Evolutionary conservation across 2,113 vertebrate species (phyloP), one percentile per base, ranked within the genome.

Genomic region (Oreochromis tanganicae): DNA sequence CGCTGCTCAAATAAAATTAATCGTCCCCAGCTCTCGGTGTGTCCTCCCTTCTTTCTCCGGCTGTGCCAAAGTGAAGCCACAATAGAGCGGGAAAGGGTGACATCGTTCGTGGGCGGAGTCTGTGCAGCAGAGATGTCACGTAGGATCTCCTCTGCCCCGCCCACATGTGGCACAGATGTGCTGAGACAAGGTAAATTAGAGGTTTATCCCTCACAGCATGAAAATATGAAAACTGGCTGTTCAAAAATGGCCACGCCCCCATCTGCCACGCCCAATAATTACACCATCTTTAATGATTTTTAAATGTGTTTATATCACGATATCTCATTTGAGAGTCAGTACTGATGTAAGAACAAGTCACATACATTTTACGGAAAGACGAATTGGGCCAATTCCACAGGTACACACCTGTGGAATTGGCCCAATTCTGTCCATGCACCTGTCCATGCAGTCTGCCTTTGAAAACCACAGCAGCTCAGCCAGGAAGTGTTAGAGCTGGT

Each of bases 1-100:
- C 36, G 89, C 90, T 93, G 89, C 92, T 92, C 29, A 83, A 92
- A 94, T 94, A 94, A 94, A 92, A 71, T 52, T 17, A 43, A 85
- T 38, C 21, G 4, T 61, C 21, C 41, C 4, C 4, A 50, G 63
- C 56, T 21, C 17, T 3, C n/a, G 2, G 5, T 78, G 29, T 56
- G 55, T 52, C 1, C 41, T 8, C 32, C 0, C 34, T 29, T 86
- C 24, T 5, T 24, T 29, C 14, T 50, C 52, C 66, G 6, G 24
- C 66, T 75, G 68, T 29, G 41, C n/a, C 13, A 4, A 24, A 71
- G 7, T 43, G 2, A 9, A 29, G 36, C 9, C 1, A 2, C 21
- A 3, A 2, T 46, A 17, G 24, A 4, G 41, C 24, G 14, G 38
- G 38, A 27, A 46, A 73, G 68, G 68, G 14, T 29, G 71, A 29